Evolutionary conservation across 2,888 invertebrate genomes (phyloP).

Genomic region (Corbicula japonica): DNA sequence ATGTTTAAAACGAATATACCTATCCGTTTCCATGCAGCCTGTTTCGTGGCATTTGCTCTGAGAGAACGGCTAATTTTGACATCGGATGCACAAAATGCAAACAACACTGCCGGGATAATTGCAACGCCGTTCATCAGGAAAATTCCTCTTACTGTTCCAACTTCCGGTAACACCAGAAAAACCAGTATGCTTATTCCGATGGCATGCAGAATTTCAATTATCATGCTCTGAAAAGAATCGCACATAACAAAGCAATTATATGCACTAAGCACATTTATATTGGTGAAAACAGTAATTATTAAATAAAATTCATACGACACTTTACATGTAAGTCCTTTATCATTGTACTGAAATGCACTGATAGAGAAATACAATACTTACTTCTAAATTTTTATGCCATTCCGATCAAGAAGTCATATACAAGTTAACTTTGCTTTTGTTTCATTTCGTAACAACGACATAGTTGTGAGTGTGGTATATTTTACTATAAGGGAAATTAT

Average conservation of each 20-base stretch:
- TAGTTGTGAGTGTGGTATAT: too few relatives aligned
- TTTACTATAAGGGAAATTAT: too few relatives aligned
- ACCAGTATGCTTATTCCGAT: constrained; percentile 82
- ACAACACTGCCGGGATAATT: constrained; percentile 79
- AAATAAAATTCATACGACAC: too few relatives aligned
- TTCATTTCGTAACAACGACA: too few relatives aligned
- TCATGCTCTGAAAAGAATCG: constrained; percentile 66
- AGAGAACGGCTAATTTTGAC: background rate
- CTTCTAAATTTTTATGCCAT: too few relatives aligned
- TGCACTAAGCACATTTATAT: background rate
- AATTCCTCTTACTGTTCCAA: constrained; percentile 79
- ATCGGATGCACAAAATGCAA: constrained; percentile 69
- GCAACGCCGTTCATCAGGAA: constrained; percentile 79
- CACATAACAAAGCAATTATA: background rate
- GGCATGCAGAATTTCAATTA: constrained; percentile 73
- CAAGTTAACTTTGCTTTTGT: too few relatives aligned
- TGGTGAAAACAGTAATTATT: too few relatives aligned
- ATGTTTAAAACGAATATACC: constrained; percentile 49
- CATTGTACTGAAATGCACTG: too few relatives aligned
- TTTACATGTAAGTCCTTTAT: too few relatives aligned
- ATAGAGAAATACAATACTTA: too few relatives aligned
- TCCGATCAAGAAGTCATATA: too few relatives aligned
- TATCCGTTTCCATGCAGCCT: constrained; percentile 5
- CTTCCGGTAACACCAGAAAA: constrained; percentile 80
- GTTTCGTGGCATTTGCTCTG: background rate